Base-by-base conservation (phyloP, 2,113 vertebrate species). In the Mastomys coucha region DNA sequence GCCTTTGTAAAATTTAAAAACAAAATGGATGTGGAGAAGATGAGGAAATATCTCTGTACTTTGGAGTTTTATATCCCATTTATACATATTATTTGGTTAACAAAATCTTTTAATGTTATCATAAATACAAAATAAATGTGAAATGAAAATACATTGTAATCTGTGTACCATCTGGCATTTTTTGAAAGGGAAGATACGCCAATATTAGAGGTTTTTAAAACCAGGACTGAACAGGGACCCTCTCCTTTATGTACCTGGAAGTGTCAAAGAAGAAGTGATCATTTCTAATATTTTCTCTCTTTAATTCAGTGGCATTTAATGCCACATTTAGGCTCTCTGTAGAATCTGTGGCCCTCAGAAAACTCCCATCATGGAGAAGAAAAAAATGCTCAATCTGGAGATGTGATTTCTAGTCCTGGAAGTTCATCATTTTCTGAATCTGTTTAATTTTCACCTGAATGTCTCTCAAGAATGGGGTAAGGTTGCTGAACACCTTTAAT, bases 81-180 rank as follows among this genome's bases (percentile, higher is more conserved):
- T 76, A 10, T 51, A 45, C 58, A 76, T 72, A 76, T 45, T 87
- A 76, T 28, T 31, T 81, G 22, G 19, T 95, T 69, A 95, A 60
- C 49, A 90, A 76, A 70, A 70, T 81, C 90, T 67, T 7, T 72
- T 95, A 53, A 33, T 26, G 45, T 89, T 42, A 75, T 26, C 22
- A 36, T 33, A 67, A 96, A 56, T 16, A 70, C 14, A 90, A 95
- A 13, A 39, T 84, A 92, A 94, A 11, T 65, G 36, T 82, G 2
- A 84, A 95, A 81, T 90, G 33, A 91, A 93, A 88, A 76, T 76
- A 45, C 1, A 75, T 26, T 89, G 10, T 91, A 84, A 84, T 67
- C 56, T 69, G 28, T 75, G 84, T 63, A 53, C 53, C 80, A 49
- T 26, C 88, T 65, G 58, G 22, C 22, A 69, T 89, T 78, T 81